Percentiles rank a stretch among this genome's conserved stretches.
These are phyloP conservation scores for Catostomus latipinnis DNA, from an alignment of 2,797 vertebrate species.

Conservation along the genomic window DNA sequence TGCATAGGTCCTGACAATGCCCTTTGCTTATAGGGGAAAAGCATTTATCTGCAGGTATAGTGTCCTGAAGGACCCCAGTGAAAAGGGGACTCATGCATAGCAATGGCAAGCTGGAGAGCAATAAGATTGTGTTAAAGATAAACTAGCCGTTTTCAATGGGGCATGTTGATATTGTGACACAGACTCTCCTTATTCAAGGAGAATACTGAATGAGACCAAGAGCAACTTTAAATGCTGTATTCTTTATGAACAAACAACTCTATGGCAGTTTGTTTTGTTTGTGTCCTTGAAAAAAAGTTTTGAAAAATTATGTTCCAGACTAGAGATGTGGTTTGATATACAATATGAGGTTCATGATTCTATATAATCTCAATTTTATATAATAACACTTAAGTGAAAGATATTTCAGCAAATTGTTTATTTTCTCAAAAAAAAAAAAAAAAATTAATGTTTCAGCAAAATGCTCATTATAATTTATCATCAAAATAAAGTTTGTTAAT, in stretches of 20 bases:
- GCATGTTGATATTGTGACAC: not conserved
- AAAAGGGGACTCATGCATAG: conserved; percentile 37
- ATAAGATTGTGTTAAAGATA: conserved; percentile 34
- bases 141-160: not conserved
- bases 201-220: conserved; percentile 26
- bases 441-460: too few species aligned
- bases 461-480: too few species aligned
- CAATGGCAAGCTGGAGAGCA: conserved; percentile 12
- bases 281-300: too few species aligned
- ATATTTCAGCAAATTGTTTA: too few species aligned
- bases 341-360: too few species aligned
- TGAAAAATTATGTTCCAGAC: too few species aligned
- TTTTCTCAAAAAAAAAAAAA: too few species aligned
- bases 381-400: too few species aligned
- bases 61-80: conserved; percentile 26
- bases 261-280: not conserved
- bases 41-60: conserved; percentile 32
- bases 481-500: too few species aligned
- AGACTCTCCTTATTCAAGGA: conserved; percentile 6
- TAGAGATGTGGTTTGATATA: too few species aligned
- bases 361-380: too few species aligned
- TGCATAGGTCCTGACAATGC: conserved; percentile 21
- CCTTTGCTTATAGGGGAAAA: conserved; percentile 20
- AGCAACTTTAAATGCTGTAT: conserved; percentile 16
- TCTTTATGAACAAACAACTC: conserved; percentile 14